Conservation (phyloP, 2,797 vertebrate species). For the Chelmon rostratus region DNA sequence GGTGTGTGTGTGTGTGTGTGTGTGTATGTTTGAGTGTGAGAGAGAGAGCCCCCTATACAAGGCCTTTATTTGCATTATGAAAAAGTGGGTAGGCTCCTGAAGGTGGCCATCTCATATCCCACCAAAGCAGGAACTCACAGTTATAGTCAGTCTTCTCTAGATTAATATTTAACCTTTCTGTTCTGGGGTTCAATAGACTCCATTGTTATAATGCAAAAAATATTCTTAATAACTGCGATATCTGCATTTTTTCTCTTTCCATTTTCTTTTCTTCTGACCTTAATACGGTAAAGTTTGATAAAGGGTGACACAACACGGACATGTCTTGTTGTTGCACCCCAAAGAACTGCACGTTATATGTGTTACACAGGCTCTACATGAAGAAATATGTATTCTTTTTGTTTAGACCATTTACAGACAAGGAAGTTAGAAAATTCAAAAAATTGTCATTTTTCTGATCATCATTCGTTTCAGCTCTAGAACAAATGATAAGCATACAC, state of each 20-base stretch:
- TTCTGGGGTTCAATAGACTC: not conserved
- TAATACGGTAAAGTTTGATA: not conserved
- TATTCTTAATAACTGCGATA: not conserved
- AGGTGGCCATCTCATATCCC: conserved; percentile 37
- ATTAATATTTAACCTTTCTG: not conserved
- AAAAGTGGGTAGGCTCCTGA: conserved; percentile 44
- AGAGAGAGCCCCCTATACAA: conserved; percentile 27
- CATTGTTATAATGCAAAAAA: not conserved
- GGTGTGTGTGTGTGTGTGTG: conserved; percentile 23
- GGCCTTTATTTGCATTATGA: conserved; percentile 67
- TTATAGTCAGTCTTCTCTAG: not conserved
- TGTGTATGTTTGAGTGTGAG: not conserved
- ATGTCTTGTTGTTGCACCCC: not conserved
- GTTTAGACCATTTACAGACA: not conserved
- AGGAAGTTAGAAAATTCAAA: not conserved
- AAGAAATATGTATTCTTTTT: not conserved
- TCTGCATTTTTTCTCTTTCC: not conserved
- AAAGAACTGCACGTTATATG: not conserved
- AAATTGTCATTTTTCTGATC: no score
- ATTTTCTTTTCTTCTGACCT: not conserved
- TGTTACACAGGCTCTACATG: not conserved
- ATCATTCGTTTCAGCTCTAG: not conserved
- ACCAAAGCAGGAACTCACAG: conserved; percentile 16
- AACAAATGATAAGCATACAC: not conserved
- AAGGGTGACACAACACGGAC: not conserved